Base-by-base conservation (phyloP, 1,140 invertebrate genomes). In the Ceratitis capitata region DNA sequence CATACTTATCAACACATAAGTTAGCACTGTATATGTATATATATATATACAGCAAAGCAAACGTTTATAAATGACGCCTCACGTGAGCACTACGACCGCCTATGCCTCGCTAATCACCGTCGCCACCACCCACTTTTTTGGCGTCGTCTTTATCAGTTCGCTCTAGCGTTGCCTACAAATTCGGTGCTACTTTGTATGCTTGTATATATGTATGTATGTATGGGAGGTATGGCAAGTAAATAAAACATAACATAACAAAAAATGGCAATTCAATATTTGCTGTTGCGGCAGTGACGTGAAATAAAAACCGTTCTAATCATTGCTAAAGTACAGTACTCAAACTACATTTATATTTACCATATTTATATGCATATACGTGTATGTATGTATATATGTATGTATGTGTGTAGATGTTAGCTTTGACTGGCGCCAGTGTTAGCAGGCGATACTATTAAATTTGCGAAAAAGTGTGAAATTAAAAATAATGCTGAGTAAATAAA, bases 391-490 rank as follows among this genome's bases (percentile, higher is more conserved):
- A n/a, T n/a, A 35, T 64, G 16, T 35, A 32, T 23, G n/a, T 9
- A 78, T 10, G 0, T 61, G 7, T 32, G 58, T 32, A 29, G 26
- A 64, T n/a, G n/a, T n/a, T n/a, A n/a, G n/a, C 26, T 23, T 78
- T 78, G 39, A 56, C 51, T 78, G 69, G 69, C 69, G 69, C 39
- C 39, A 39, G 32, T 45, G 32, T 47, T 64, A 45, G 69, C 69
- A 0, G n/a, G 19, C 51, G n/a, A n/a, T n/a, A n/a, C n/a, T n/a
- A n/a, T n/a, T n/a, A n/a, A n/a, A n/a, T n/a, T n/a, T n/a, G n/a
- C n/a, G 19, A 47, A 78, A 78, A 45, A 78, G 3, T 26, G 39
- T 78, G 69, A 78, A 78, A 78, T 78, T 45, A 74, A n/a, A 78
- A 47, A 23, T 12, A 35, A 32, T 26, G 29, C 29, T 61, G 12